Conservation (phyloP, 1,140 invertebrate genomes). For the Coptotermes formosanus region DNA sequence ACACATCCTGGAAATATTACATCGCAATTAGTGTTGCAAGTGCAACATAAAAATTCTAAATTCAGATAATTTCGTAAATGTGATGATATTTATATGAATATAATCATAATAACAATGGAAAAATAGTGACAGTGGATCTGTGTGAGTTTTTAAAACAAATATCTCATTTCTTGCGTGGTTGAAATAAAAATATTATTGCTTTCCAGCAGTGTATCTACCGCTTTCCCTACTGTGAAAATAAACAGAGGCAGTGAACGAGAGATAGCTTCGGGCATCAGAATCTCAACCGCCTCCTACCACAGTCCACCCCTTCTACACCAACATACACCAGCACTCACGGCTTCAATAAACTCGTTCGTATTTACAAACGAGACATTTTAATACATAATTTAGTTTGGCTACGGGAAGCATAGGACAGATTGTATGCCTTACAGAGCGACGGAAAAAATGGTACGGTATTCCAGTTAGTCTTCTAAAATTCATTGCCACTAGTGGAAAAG, state of each 20-base stretch:
- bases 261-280: background rate
- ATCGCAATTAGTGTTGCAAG: too few relatives aligned
- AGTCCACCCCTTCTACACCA: background rate
- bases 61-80: background rate
- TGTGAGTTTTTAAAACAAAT: background rate
- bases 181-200: conserved; percentile 11
- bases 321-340: background rate
- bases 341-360: background rate
- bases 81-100: background rate
- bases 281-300: background rate
- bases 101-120: background rate
- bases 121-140: background rate
- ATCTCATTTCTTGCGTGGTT: conserved; percentile 1
- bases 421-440: too few relatives aligned
- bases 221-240: background rate
- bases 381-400: background rate
- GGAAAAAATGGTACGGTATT: too few relatives aligned
- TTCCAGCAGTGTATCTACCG: background rate
- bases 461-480: too few relatives aligned
- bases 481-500: too few relatives aligned
- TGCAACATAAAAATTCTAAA: too few relatives aligned
- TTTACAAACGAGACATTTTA: conserved; percentile 7
- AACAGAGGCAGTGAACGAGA: background rate
- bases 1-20: too few relatives aligned
- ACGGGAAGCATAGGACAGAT: too few relatives aligned